phyloP scores from a whole-genome alignment of 1,140 invertebrate species.

The Mamestra configurata region DNA sequence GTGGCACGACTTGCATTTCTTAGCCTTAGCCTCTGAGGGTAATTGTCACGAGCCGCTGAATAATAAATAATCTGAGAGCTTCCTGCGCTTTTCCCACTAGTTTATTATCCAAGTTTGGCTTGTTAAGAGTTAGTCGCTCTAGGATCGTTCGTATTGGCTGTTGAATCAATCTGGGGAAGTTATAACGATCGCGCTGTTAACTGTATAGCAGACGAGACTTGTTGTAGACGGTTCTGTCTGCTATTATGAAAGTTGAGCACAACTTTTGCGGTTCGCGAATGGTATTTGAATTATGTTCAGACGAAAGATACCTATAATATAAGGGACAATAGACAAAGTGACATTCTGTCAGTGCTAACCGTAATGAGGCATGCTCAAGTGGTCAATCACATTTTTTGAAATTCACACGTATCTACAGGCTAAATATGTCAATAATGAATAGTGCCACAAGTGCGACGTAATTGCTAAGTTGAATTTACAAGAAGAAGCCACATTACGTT shows the following conservation, averaged over 20 bases:
- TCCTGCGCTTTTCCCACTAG: not conserved
- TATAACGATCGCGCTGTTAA: not conserved
- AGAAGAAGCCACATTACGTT: conserved; percentile 2
- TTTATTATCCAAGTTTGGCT: conserved; percentile 4
- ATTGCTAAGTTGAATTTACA: not conserved
- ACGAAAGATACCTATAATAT: no score
- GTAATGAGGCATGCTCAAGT: no score
- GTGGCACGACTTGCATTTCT: conserved; percentile 6
- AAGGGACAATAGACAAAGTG: no score
- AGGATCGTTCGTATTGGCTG: not conserved
- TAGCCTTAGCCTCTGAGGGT: conserved; percentile 1
- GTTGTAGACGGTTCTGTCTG: no score
- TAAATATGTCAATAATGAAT: no score
- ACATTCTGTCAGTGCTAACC: no score
- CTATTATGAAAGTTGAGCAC: no score
- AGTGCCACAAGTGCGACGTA: no score
- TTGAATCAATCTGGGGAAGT: not conserved
- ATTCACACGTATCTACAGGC: no score
- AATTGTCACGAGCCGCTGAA: not conserved
- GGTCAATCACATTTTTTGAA: no score
- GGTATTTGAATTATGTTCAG: not conserved
- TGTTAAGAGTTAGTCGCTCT: not conserved
- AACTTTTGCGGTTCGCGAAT: no score
- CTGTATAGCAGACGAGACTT: no score
- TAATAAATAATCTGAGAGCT: not conserved